Conservation (phyloP, 2,797 vertebrate species). For the Alauda arvensis region DNA sequence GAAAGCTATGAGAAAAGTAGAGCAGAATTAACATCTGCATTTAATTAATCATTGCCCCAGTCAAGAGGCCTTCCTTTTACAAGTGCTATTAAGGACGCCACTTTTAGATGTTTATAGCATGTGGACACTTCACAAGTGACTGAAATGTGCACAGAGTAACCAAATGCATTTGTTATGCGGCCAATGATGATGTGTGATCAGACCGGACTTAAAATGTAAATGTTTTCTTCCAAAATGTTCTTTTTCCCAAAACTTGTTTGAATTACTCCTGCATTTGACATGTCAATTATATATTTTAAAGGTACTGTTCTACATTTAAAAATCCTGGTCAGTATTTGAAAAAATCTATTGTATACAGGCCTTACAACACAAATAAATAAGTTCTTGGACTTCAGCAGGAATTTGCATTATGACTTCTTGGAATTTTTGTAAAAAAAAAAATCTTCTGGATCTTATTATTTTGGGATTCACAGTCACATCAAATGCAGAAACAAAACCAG, state of each 20-base stretch:
- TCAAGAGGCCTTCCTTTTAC: neutral
- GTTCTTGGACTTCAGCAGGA: neutral
- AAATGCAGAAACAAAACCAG: neutral
- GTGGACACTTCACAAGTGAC: neutral
- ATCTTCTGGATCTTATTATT: neutral
- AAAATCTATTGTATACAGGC: neutral
- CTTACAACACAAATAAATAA: neutral
- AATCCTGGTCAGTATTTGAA: neutral
- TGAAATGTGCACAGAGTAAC: neutral
- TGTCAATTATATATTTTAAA: neutral
- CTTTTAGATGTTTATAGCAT: neutral
- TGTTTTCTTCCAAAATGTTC: neutral
- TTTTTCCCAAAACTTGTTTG: neutral
- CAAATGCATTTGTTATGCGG: neutral
- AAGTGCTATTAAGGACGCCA: neutral
- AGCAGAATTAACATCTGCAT: neutral
- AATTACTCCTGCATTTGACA: neutral
- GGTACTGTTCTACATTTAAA: neutral
- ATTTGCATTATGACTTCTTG: neutral
- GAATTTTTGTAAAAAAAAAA: neutral
- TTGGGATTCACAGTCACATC: neutral
- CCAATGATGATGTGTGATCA: neutral
- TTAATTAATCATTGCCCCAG: neutral
- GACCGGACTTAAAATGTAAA: neutral
- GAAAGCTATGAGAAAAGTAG: neutral